These are phyloP conservation scores for Scaptomyza caliginosa DNA, from an alignment of 2,888 invertebrate species.

Conservation along the genomic window DNA sequence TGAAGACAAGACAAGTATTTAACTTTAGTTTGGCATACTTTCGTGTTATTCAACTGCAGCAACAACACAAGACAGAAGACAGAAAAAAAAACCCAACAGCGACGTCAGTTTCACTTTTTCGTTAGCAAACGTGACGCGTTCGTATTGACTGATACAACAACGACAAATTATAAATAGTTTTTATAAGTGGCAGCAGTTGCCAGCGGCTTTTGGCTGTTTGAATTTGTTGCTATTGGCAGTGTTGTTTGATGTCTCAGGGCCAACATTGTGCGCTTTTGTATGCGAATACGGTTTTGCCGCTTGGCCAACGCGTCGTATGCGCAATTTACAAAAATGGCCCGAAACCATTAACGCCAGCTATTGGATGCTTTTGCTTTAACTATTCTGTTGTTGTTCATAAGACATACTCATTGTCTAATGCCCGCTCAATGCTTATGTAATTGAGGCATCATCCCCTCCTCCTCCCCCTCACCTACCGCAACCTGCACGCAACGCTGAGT, in stretches of 20 bases:
- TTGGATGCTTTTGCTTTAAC: constrained; percentile 58
- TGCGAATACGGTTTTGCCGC: constrained; percentile 40
- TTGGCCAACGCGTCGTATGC: constrained; percentile 63
- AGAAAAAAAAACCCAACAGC: constrained; percentile 33
- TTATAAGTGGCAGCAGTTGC: constrained; percentile 48
- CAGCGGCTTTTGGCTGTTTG: constrained; percentile 37
- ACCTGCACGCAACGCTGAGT: constrained; percentile 57
- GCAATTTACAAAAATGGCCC: constrained; percentile 65
- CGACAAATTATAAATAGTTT: constrained; percentile 45
- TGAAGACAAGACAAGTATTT: background rate
- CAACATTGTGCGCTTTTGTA: constrained; percentile 63
- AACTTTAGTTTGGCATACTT: constrained; percentile 50
- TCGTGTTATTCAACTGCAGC: constrained; percentile 68
- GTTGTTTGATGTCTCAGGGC: constrained; percentile 55
- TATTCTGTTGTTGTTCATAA: constrained; percentile 23
- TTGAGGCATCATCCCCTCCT: constrained; percentile 40
- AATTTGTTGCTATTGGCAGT: constrained; percentile 18
- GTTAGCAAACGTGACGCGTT: constrained; percentile 70
- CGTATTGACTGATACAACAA: constrained; percentile 35
- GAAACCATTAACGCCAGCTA: constrained; percentile 41
- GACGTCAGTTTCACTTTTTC: constrained; percentile 77
- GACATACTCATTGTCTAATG: constrained; percentile 60
- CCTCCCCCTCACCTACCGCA: background rate
- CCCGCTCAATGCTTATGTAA: constrained; percentile 57
- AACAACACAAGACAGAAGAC: background rate